phyloP scores from a whole-genome alignment of 2,888 invertebrate genomes.

The Liodrosophila aerea region DNA sequence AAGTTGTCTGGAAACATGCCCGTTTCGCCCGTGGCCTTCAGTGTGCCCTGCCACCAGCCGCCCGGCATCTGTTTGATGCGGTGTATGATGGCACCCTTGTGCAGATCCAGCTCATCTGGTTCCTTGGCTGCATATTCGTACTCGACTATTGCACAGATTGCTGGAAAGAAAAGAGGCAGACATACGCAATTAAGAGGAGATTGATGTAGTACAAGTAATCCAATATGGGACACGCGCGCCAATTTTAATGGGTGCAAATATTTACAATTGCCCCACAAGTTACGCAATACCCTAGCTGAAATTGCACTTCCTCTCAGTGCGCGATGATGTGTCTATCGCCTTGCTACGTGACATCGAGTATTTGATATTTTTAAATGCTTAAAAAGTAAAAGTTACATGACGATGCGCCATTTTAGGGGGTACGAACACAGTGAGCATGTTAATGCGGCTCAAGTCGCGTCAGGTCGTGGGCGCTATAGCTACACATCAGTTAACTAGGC shows the following conservation, averaged over 20 bases:
- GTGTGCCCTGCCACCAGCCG: conserved; percentile 96
- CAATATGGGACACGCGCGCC: conserved; percentile 41
- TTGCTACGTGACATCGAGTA: conserved; percentile 57
- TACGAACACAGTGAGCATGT: conserved; percentile 21
- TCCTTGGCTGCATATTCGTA: conserved; percentile 93
- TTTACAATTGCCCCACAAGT: conserved; percentile 47
- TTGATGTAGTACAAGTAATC: conserved; percentile 16
- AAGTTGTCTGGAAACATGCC: conserved; percentile 98
- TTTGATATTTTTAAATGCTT: conserved; percentile 41
- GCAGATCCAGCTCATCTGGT: conserved; percentile 91
- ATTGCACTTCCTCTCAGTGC: neutral
- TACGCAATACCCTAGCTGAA: conserved; percentile 50
- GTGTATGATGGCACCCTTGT: conserved; percentile 91
- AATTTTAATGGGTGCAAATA: conserved; percentile 59
- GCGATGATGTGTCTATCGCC: conserved; percentile 12
- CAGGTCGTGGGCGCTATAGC: conserved; percentile 13
- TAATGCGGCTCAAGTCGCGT: neutral
- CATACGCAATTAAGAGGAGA: too few species aligned
- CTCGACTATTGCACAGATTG: conserved; percentile 91
- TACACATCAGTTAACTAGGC: conserved; percentile 28
- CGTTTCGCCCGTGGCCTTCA: conserved; percentile 87
- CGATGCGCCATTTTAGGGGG: conserved; percentile 40
- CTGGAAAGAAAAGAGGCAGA: conserved; percentile 76
- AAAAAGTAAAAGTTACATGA: conserved; percentile 76
- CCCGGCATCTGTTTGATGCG: conserved; percentile 90